Percentiles rank a stretch among this genome's conserved stretches.
Conservation (phyloP, 1,140 invertebrate species). For the Thrips palmi region DNA sequence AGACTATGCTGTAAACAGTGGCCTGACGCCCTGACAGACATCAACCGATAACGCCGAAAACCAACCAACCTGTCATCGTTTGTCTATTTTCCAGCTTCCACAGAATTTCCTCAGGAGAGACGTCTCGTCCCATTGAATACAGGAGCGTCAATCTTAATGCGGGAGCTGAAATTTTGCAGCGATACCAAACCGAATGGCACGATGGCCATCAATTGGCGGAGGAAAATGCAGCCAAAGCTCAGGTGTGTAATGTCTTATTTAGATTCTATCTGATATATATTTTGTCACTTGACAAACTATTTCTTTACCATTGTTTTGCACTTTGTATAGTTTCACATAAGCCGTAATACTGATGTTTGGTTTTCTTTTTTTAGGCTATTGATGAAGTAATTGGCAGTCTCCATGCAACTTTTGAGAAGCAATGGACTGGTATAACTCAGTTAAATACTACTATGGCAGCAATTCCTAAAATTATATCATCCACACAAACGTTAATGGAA, state of each 20-base stretch:
- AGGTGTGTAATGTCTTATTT: constrained; percentile 18
- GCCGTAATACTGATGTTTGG: neutral
- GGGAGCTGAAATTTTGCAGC: constrained; percentile 34
- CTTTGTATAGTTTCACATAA: neutral
- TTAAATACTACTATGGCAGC: no score
- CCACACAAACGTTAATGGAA: no score
- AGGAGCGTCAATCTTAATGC: constrained; percentile 36
- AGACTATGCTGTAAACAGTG: neutral
- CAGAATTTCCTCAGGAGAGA: neutral
- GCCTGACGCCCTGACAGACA: neutral
- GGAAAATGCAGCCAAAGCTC: constrained; percentile 36
- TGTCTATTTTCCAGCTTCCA: constrained; percentile 5
- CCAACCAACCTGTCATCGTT: constrained; percentile 5
- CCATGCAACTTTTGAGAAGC: no score
- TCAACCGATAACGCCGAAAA: neutral
- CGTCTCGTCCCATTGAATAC: no score
- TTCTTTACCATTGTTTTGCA: neutral
- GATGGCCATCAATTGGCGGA: constrained; percentile 40
- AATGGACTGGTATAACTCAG: no score
- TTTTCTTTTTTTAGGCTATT: no score
- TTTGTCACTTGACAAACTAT: neutral
- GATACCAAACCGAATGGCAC: constrained; percentile 44
- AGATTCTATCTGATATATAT: neutral
- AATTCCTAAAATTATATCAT: no score
- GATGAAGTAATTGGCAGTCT: no score